Conservation (phyloP, 2,113 vertebrate genomes). For the Laticauda colubrina region DNA sequence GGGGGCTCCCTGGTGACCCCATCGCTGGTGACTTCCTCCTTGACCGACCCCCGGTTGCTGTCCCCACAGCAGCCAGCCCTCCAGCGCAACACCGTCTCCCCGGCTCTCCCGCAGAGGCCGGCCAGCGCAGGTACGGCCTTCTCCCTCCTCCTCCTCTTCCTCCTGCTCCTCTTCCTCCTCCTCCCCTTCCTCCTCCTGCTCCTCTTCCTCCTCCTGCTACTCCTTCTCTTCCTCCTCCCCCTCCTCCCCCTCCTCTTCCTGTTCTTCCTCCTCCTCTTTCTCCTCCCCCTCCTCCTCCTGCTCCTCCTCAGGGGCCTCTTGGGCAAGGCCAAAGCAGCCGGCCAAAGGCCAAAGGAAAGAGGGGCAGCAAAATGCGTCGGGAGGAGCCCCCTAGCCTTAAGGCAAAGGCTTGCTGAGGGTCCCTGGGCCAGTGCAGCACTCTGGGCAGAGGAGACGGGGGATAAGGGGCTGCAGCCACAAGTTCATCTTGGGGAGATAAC, state of each 20-base stretch:
- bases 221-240: background rate
- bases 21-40: slow-evolving; percentile 87
- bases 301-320: background rate
- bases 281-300: too few relatives aligned
- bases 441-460: too few relatives aligned
- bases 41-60: slow-evolving; percentile 91
- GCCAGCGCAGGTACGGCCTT: slow-evolving; percentile 83
- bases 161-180: background rate
- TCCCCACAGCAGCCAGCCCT: slow-evolving; percentile 84
- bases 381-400: accelerated
- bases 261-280: background rate
- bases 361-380: too few relatives aligned
- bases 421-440: background rate
- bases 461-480: background rate
- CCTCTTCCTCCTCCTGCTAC: background rate
- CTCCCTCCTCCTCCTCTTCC: background rate
- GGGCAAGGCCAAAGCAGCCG: background rate
- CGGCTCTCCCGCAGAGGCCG: slow-evolving; percentile 90
- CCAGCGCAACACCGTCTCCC: slow-evolving; percentile 91
- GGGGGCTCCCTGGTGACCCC: slow-evolving; percentile 87
- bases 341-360: background rate
- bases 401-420: background rate
- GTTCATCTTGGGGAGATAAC: background rate
- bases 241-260: too few relatives aligned
- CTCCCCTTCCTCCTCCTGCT: background rate